Evolutionary conservation across 2,888 invertebrate genomes (phyloP).

Genomic region (Amorpha juglandis): DNA sequence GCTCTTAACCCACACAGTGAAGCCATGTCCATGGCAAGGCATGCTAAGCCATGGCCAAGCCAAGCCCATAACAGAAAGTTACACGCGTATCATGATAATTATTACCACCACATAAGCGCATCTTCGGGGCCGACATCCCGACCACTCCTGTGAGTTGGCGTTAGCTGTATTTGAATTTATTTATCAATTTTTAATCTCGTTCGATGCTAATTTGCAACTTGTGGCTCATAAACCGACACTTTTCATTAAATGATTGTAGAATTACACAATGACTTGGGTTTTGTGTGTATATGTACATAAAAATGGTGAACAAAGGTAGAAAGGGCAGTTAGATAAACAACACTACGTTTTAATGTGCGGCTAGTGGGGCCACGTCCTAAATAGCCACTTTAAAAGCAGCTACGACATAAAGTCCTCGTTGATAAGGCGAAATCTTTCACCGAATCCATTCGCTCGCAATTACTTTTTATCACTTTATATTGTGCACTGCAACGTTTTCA

Average conservation of each 20-base stretch:
- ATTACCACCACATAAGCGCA: too few species aligned
- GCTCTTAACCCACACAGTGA: too few species aligned
- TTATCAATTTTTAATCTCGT: too few species aligned
- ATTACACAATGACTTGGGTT: constrained; percentile 7
- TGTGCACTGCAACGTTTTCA: constrained; percentile 5
- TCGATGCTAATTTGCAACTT: too few species aligned
- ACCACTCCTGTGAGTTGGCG: too few species aligned
- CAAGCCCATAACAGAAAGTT: too few species aligned
- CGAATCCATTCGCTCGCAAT: constrained; percentile 36
- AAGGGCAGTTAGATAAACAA: constrained; percentile 37
- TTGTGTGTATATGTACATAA: constrained; percentile 32
- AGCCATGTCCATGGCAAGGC: too few species aligned
- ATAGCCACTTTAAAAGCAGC: constrained; percentile 43
- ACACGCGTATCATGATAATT: too few species aligned
- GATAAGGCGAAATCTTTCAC: constrained; percentile 43
- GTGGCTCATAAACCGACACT: too few species aligned
- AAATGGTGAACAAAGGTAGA: constrained; percentile 27
- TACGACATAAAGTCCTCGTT: constrained; percentile 36
- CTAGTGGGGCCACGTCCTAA: constrained; percentile 36
- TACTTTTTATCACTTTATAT: constrained; percentile 39
- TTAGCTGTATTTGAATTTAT: too few species aligned
- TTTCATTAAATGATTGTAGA: constrained; percentile 12
- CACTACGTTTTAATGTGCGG: constrained; percentile 30
- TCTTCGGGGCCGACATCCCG: too few species aligned
- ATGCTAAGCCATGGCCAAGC: too few species aligned